Percentiles rank a stretch among this genome's conserved stretches.
Evolutionary conservation across 2,888 invertebrate species (phyloP).

Genomic region (Gnatocerus cornutus): DNA sequence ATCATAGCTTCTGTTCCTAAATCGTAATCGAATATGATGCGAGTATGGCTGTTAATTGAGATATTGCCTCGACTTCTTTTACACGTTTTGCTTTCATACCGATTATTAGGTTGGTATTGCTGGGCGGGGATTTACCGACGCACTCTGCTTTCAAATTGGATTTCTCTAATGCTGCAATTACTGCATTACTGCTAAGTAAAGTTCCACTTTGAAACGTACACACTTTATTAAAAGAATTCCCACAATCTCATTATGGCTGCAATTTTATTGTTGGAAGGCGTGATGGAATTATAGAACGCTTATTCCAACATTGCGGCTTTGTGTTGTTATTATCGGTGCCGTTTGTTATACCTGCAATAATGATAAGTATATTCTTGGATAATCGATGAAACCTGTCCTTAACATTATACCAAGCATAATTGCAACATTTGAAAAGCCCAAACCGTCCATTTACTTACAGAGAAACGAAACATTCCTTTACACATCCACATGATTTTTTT

Average conservation of each 20-base stretch:
- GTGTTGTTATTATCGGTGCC: conserved; percentile 1
- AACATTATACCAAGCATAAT: too few species aligned
- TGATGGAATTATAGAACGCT: conserved; percentile 3
- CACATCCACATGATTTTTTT: too few species aligned
- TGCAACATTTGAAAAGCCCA: too few species aligned
- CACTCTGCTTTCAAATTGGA: conserved; percentile 7
- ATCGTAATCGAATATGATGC: conserved; percentile 60
- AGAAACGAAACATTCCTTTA: too few species aligned
- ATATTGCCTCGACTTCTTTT: conserved; percentile 19
- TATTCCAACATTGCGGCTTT: neutral
- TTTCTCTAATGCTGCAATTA: conserved; percentile 16
- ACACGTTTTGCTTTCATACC: conserved; percentile 6
- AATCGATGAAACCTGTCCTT: neutral
- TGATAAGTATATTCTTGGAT: neutral
- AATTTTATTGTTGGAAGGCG: conserved; percentile 16
- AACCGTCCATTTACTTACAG: too few species aligned
- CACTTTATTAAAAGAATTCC: conserved; percentile 23
- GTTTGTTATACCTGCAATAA: neutral
- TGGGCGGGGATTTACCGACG: conserved; percentile 25
- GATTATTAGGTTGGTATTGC: conserved; percentile 19
- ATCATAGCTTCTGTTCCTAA: conserved; percentile 66
- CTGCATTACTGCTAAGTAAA: conserved; percentile 15
- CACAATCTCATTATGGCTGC: conserved; percentile 7
- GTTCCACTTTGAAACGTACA: conserved; percentile 6
- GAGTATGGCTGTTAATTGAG: conserved; percentile 44